phyloP scores from a whole-genome alignment of 2,888 invertebrate species.

The Drosophila cracens region DNA sequence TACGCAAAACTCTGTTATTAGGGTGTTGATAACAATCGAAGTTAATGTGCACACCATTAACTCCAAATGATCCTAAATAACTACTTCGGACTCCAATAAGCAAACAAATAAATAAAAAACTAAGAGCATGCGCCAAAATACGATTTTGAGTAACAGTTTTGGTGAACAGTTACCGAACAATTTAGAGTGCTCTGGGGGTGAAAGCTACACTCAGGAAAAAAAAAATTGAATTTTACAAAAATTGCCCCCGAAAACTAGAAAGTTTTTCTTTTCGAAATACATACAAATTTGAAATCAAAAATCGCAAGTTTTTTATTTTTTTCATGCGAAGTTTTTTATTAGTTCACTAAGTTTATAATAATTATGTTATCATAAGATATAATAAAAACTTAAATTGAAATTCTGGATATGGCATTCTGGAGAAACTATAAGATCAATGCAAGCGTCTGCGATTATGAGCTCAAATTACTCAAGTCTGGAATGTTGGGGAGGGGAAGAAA shows the following conservation, averaged over 20 bases:
- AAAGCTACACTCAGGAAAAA: not conserved
- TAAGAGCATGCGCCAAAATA: not conserved
- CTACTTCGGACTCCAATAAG: not conserved
- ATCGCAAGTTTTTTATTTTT: not conserved
- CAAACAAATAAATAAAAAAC: not conserved
- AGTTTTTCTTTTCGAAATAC: not conserved
- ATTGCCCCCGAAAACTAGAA: not conserved
- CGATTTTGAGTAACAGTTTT: not conserved
- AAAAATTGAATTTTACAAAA: not conserved
- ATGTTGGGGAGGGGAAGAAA: not conserved
- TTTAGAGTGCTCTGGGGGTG: not conserved
- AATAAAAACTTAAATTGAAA: not conserved
- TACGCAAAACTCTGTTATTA: slow-evolving; percentile 30
- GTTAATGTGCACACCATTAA: slow-evolving; percentile 41
- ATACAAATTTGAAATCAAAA: not conserved
- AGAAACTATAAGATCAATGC: not conserved
- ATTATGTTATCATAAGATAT: not conserved
- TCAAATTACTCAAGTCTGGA: slow-evolving; percentile 42
- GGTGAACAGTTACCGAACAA: not conserved
- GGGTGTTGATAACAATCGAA: slow-evolving; percentile 24
- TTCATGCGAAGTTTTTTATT: not conserved
- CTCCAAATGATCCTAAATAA: slow-evolving; percentile 46
- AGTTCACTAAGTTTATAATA: not conserved
- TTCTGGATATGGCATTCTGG: not conserved
- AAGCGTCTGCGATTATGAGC: slow-evolving; percentile 48